A percentile compares a stretch with the other conserved stretches of the same genome.
These are phyloP conservation scores for Cistogaster globosa DNA, from an alignment of 2,888 invertebrate species.

Conservation along the genomic window DNA sequence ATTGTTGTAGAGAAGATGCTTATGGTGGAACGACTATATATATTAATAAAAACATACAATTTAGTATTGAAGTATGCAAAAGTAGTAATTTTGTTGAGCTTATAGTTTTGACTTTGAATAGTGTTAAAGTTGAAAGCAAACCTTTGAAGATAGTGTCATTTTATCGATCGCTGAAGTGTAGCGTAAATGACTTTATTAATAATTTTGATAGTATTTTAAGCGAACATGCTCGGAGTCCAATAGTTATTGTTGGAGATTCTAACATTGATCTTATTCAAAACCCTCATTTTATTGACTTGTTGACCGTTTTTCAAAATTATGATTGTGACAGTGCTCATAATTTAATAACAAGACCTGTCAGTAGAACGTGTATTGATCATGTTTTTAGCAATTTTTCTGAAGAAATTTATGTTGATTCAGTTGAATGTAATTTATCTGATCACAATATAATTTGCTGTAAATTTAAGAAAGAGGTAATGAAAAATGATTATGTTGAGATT, in stretches of 20 bases:
- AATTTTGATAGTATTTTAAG: constrained; percentile 4
- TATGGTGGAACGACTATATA: constrained; percentile 33
- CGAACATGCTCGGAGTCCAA: constrained; percentile 5
- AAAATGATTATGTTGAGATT: background rate
- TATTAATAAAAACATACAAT: background rate
- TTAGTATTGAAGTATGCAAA: constrained; percentile 14
- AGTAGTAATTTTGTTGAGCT: constrained; percentile 33
- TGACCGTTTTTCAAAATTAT: constrained; percentile 9
- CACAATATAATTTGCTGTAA: constrained; percentile 29
- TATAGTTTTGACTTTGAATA: constrained; percentile 15
- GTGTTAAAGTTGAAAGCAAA: constrained; percentile 16
- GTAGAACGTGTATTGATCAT: constrained; percentile 35
- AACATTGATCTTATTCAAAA: constrained; percentile 30
- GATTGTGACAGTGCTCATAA: constrained; percentile 25
- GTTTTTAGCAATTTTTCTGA: constrained; percentile 37
- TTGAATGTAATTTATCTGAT: constrained; percentile 30
- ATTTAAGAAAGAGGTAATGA: background rate
- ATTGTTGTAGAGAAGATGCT: constrained; percentile 39
- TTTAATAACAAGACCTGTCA: constrained; percentile 26
- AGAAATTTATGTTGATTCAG: constrained; percentile 16
- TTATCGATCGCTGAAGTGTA: too few relatives aligned
- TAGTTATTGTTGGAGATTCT: constrained; percentile 35
- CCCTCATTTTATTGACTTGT: constrained; percentile 15
- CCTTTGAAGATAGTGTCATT: background rate
- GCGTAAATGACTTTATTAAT: background rate